Evolutionary conservation across 2,113 vertebrate species (phyloP).

Genomic region (Nannospalax galili): DNA sequence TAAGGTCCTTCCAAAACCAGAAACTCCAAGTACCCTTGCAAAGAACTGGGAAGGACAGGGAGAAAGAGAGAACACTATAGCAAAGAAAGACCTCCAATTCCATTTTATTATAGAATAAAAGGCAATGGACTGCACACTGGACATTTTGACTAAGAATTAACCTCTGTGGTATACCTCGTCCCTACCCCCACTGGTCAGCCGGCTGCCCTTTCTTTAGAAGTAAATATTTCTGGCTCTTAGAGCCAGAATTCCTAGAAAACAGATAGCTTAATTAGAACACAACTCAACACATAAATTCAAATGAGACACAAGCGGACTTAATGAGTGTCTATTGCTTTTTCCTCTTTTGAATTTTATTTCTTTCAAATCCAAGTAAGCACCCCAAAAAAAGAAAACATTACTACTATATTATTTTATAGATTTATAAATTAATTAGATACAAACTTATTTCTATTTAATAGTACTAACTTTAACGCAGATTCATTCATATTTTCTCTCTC

Average conservation of each 20-base stretch:
- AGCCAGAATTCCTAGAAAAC: conserved; percentile 38
- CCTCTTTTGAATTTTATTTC: conserved; percentile 35
- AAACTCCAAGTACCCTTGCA: neutral
- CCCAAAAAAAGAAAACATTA: neutral
- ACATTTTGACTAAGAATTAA: conserved; percentile 20
- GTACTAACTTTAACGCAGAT: neutral
- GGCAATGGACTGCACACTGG: neutral
- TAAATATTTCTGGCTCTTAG: neutral
- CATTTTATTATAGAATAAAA: conserved; percentile 22
- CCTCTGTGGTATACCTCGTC: neutral
- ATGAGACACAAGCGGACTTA: neutral
- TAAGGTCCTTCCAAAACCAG: neutral
- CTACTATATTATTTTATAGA: conserved; percentile 34
- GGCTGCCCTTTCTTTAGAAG: conserved; percentile 9
- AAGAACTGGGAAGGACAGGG: neutral
- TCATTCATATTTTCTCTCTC: no score
- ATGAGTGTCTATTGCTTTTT: neutral
- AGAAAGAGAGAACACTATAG: neutral
- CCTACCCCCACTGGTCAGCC: neutral
- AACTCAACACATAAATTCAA: conserved; percentile 6
- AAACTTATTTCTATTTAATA: no score
- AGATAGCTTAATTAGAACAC: conserved; percentile 9
- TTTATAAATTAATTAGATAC: no score
- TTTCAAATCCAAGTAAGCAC: conserved; percentile 25
- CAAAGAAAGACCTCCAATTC: neutral